Evolutionary conservation across 2,888 invertebrate species (phyloP).

Genomic region (Drosophila meridionalis): DNA sequence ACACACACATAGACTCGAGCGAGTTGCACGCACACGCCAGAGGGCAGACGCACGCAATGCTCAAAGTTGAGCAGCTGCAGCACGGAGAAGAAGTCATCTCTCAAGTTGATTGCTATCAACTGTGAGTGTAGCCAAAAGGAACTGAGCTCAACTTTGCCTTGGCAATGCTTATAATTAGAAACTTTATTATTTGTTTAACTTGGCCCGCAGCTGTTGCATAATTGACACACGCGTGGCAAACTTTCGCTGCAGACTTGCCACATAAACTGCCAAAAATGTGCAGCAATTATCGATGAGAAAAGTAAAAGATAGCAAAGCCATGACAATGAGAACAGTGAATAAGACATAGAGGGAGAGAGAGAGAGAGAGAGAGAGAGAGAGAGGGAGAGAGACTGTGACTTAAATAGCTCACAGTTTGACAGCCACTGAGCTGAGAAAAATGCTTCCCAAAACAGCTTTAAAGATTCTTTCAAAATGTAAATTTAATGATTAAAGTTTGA

Average conservation of each 20-base stretch:
- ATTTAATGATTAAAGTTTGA: conserved; percentile 49
- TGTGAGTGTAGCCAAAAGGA: conserved; percentile 27
- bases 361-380: background rate
- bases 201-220: conserved; percentile 78
- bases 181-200: conserved; percentile 79
- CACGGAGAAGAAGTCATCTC: conserved; percentile 34
- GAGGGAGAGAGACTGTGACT: background rate
- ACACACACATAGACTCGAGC: conserved; percentile 1
- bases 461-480: conserved; percentile 14
- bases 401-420: conserved; percentile 28
- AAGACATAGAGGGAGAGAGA: background rate
- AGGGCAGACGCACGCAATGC: conserved; percentile 34
- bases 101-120: conserved; percentile 56
- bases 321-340: background rate
- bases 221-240: conserved; percentile 59
- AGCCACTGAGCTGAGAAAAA: conserved; percentile 7
- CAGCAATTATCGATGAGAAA: conserved; percentile 65
- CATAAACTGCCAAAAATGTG: conserved; percentile 29
- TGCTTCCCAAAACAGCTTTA: conserved; percentile 4
- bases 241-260: conserved; percentile 47
- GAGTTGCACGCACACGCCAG: conserved; percentile 51
- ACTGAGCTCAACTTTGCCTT: conserved; percentile 49
- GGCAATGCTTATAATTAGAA: conserved; percentile 76
- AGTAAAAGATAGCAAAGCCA: background rate
- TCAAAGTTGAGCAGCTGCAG: conserved; percentile 43